phyloP scores from a whole-genome alignment of 2,113 vertebrate species.

The Pardalotus punctatus region DNA sequence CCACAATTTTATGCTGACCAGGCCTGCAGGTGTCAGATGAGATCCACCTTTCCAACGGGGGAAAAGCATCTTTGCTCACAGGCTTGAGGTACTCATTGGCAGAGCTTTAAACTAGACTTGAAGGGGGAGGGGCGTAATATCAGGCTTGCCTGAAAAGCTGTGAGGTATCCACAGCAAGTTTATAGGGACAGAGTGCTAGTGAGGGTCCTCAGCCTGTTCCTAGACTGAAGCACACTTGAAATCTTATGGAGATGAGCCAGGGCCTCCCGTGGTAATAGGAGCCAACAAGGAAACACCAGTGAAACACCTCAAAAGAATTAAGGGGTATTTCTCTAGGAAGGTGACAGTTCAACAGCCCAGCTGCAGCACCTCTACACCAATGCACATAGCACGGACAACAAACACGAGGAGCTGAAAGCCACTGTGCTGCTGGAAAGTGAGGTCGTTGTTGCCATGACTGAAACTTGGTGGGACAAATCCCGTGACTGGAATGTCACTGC shows the following conservation, averaged over 20 bases:
- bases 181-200: not conserved
- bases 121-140: not conserved
- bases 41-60: not conserved
- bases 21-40: not conserved
- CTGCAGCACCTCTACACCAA: not conserved
- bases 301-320: not conserved
- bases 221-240: not conserved
- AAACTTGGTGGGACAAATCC: not conserved
- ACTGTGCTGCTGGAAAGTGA: not conserved
- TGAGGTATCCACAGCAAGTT: not conserved
- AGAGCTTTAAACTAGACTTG: not conserved
- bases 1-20: not conserved
- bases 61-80: accelerated
- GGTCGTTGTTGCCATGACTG: not conserved
- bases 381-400: not conserved
- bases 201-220: not conserved
- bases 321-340: not conserved
- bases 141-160: not conserved
- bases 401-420: not conserved
- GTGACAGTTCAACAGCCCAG: not conserved
- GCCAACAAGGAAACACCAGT: not conserved
- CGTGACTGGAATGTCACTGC: not conserved
- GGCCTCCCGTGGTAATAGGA: not conserved
- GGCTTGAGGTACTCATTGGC: not conserved
- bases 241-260: not conserved